These are phyloP conservation scores for Helicoverpa zea DNA, from an alignment of 1,140 invertebrate species.

Conservation along the genomic window DNA sequence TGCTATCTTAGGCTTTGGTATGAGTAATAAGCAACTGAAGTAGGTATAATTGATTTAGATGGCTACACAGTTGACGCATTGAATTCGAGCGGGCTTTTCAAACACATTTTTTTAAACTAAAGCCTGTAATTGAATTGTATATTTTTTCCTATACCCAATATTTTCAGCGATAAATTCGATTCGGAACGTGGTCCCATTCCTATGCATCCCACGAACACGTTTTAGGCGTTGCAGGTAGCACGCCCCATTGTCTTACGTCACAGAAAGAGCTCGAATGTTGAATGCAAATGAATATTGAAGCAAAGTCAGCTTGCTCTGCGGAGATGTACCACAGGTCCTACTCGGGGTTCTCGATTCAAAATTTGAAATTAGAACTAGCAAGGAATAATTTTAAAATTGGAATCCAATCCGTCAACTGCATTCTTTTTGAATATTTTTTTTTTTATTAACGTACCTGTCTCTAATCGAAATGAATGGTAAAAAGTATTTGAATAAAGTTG, in stretches of 20 bases:
- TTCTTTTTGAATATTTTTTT: too few species aligned
- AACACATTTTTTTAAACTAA: too few species aligned
- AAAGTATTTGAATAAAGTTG: too few species aligned
- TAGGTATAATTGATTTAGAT: too few species aligned
- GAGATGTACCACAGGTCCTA: constrained; percentile 13
- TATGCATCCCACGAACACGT: constrained; percentile 24
- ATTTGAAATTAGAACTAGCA: background rate
- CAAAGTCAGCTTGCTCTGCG: constrained; percentile 51
- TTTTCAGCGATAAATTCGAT: constrained; percentile 1
- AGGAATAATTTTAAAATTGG: background rate
- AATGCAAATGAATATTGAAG: constrained; percentile 64
- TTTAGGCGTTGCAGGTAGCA: constrained; percentile 34
- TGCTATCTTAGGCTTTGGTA: too few species aligned
- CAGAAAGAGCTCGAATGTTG: constrained; percentile 58
- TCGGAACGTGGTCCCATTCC: background rate
- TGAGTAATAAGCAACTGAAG: too few species aligned
- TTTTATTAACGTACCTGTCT: too few species aligned
- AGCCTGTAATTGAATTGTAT: background rate
- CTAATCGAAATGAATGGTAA: too few species aligned
- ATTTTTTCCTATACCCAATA: background rate
- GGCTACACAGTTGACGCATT: too few species aligned
- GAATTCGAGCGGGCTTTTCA: too few species aligned
- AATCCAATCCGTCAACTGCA: too few species aligned
- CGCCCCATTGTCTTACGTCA: constrained; percentile 56
- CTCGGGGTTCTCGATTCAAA: constrained; percentile 28